phyloP scores from a whole-genome alignment of 92 coral and sea anemone genomes.

The Montipora capitata region DNA sequence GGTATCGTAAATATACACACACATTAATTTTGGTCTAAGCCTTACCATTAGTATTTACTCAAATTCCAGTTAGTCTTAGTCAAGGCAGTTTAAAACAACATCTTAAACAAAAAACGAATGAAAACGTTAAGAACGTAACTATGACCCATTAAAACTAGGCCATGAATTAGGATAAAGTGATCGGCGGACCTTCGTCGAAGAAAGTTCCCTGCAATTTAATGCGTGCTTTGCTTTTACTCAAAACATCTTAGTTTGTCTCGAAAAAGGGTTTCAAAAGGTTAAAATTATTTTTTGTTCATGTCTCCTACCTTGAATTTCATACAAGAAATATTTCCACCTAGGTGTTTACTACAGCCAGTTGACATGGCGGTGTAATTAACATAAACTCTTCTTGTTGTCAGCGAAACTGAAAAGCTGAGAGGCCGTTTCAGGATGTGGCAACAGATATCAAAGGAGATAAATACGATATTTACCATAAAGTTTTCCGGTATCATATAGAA shows the following conservation, averaged over 20 bases:
- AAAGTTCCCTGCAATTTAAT: no score
- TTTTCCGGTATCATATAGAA: neutral
- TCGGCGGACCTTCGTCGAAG: no score
- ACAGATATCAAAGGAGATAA: neutral
- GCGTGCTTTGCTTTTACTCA: neutral
- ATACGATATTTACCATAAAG: neutral
- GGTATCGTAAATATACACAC: no score
- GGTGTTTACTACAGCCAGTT: neutral
- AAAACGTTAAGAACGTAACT: no score
- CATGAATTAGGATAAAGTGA: no score
- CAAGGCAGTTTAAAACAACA: no score
- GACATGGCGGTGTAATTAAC: neutral
- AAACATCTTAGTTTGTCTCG: neutral
- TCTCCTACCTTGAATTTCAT: neutral
- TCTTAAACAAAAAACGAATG: no score
- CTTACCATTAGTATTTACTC: no score
- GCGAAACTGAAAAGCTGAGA: neutral
- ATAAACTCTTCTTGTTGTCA: slow-evolving; percentile 6
- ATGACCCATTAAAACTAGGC: no score
- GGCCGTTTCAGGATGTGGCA: neutral
- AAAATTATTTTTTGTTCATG: no score
- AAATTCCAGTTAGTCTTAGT: no score
- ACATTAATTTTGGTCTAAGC: no score
- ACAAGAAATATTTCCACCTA: neutral
- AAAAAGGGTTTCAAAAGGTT: neutral